Conservation (phyloP, 2,797 vertebrate species). For the Gastrophryne carolinensis region DNA sequence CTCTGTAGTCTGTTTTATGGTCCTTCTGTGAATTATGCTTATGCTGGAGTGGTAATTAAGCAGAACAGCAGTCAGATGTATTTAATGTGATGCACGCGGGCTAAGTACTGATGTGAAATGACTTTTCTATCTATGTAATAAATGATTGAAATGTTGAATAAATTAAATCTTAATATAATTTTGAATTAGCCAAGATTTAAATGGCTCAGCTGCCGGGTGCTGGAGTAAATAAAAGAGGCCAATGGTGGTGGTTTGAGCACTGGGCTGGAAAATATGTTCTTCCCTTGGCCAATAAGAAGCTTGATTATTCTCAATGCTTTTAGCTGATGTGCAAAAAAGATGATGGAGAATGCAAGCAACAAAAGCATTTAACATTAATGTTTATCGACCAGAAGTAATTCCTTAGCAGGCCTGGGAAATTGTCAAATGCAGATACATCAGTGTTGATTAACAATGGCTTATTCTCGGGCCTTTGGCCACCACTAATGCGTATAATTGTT, state of each 20-base stretch:
- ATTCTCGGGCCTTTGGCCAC: neutral
- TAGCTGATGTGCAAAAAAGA: neutral
- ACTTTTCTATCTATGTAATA: constrained; percentile 34
- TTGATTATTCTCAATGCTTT: constrained; percentile 22
- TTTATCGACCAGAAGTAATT: neutral
- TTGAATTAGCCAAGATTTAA: neutral
- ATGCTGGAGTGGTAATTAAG: constrained; percentile 40
- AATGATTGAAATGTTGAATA: constrained; percentile 44
- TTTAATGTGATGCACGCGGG: constrained; percentile 29
- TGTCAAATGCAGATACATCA: neutral
- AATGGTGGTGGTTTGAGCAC: constrained; percentile 13
- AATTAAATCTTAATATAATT: constrained; percentile 39
- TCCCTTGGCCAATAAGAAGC: constrained; percentile 26
- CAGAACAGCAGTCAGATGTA: constrained; percentile 43
- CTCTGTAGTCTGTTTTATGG: constrained; percentile 11
- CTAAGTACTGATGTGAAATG: constrained; percentile 28
- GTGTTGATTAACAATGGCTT: neutral
- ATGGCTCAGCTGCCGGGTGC: neutral
- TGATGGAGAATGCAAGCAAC: neutral
- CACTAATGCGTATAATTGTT: neutral
- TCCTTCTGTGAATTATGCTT: constrained; percentile 25
- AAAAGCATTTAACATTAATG: neutral
- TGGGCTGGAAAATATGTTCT: constrained; percentile 6
- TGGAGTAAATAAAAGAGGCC: constrained; percentile 1
- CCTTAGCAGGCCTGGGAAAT: neutral